Evolutionary conservation across 1,140 invertebrate genomes (phyloP).

Genomic region (Heliconius melpomene): DNA sequence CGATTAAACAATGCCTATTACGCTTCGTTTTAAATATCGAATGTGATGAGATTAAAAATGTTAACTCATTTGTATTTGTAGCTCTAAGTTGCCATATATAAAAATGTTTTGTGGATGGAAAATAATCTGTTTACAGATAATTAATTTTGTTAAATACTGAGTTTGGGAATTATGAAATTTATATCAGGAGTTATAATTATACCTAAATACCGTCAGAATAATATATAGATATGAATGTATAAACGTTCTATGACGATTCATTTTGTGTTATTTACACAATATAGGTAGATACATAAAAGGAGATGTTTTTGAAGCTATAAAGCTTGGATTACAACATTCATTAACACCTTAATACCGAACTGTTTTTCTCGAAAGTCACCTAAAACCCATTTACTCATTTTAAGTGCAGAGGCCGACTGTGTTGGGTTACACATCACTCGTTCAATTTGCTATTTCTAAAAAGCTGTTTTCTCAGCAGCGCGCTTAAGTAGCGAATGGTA

Average conservation of each 20-base stretch:
- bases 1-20: constrained; percentile 46
- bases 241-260: too few species aligned
- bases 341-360: constrained; percentile 35
- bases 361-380: constrained; percentile 72
- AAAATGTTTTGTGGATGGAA: background rate
- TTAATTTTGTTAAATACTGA: background rate
- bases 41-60: constrained; percentile 33
- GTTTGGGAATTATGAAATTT: background rate
- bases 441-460: constrained; percentile 69
- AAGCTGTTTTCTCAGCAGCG: constrained; percentile 74
- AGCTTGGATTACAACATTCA: background rate
- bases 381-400: constrained; percentile 73
- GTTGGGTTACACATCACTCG: constrained; percentile 58
- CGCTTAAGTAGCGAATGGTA: constrained; percentile 73
- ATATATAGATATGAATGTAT: too few species aligned
- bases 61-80: constrained; percentile 16
- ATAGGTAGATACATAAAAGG: background rate
- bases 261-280: too few species aligned
- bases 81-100: constrained; percentile 3
- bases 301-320: background rate
- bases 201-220: too few species aligned
- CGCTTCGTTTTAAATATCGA: constrained; percentile 35
- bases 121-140: background rate
- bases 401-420: constrained; percentile 64
- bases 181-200: background rate